Conservation (phyloP, 2,113 vertebrate genomes). For the Etheostoma cragini region DNA sequence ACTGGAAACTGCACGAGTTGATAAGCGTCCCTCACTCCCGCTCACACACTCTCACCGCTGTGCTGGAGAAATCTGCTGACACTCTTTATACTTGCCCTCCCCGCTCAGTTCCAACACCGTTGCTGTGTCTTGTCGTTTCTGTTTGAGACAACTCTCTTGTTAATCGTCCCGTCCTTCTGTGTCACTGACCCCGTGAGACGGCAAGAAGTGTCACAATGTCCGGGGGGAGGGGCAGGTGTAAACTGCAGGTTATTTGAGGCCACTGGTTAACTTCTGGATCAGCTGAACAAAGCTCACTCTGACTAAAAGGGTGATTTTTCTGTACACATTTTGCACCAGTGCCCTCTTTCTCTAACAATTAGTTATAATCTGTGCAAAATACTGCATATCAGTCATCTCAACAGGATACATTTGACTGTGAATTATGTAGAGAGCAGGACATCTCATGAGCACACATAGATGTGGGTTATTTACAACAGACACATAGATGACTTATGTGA, state of each 20-base stretch:
- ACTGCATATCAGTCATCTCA: slow-evolving; percentile 66
- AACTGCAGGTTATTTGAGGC: slow-evolving; percentile 39
- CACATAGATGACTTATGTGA: slow-evolving; percentile 30
- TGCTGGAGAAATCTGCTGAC: slow-evolving; percentile 76
- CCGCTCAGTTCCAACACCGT: slow-evolving; percentile 57
- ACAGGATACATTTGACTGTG: slow-evolving; percentile 69
- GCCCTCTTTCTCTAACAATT: slow-evolving; percentile 30
- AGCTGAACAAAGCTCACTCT: slow-evolving; percentile 1
- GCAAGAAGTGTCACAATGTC: slow-evolving; percentile 8
- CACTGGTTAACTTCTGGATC: slow-evolving; percentile 41
- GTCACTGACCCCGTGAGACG: slow-evolving; percentile 47
- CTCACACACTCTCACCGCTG: slow-evolving; percentile 77
- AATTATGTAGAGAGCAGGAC: slow-evolving; percentile 55
- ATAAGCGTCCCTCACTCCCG: slow-evolving; percentile 66
- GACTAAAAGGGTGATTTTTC: slow-evolving; percentile 18
- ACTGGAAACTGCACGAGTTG: slow-evolving; percentile 80
- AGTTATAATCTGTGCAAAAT: slow-evolving; percentile 58
- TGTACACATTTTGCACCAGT: slow-evolving; percentile 12
- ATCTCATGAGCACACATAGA: slow-evolving; percentile 51
- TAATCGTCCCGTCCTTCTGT: slow-evolving; percentile 60
- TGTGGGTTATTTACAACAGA: slow-evolving; percentile 49
- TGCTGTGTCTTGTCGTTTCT: slow-evolving; percentile 66
- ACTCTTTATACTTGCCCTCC: slow-evolving; percentile 66
- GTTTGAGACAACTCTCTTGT: slow-evolving; percentile 37
- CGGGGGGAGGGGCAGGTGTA: neutral